Evolutionary conservation across 2,888 invertebrate species (phyloP).

Genomic region (Encarsia formosa): DNA sequence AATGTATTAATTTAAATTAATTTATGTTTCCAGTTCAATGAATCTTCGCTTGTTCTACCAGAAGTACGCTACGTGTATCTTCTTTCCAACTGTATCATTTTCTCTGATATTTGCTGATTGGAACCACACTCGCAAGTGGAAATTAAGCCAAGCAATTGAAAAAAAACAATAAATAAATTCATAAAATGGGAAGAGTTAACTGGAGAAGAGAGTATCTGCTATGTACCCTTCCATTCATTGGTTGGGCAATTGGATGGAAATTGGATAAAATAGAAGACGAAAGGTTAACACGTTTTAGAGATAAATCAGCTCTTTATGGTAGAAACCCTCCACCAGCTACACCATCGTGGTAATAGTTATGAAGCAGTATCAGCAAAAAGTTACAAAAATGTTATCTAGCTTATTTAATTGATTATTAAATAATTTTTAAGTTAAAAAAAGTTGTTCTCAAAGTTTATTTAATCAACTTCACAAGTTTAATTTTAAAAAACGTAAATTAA

Average conservation of each 20-base stretch:
- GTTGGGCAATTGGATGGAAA: constrained; percentile 60
- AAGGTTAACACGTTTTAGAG: constrained; percentile 69
- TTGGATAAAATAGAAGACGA: constrained; percentile 68
- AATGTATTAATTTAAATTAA: too few relatives aligned
- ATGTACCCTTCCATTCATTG: constrained; percentile 56
- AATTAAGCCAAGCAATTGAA: constrained; percentile 43
- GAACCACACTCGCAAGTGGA: constrained; percentile 71
- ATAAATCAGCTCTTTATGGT: constrained; percentile 76
- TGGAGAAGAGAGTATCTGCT: constrained; percentile 56
- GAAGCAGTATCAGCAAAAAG: not conserved
- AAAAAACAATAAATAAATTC: constrained; percentile 17
- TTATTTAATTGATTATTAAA: constrained; percentile 15
- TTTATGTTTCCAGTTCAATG: constrained; percentile 33
- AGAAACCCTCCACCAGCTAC: constrained; percentile 63
- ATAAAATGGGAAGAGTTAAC: constrained; percentile 38
- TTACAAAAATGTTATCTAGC: constrained; percentile 3
- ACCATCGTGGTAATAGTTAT: constrained; percentile 69
- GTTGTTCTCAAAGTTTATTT: not conserved
- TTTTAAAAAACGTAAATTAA: not conserved
- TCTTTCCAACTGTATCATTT: constrained; percentile 62
- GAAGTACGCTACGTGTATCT: constrained; percentile 64
- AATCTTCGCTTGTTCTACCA: constrained; percentile 52
- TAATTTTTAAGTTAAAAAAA: too few relatives aligned
- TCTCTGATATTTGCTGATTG: constrained; percentile 68
- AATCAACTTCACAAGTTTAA: not conserved